These are phyloP conservation scores for Cordilura impudica DNA, from an alignment of 2,888 invertebrate species.

Conservation along the genomic window DNA sequence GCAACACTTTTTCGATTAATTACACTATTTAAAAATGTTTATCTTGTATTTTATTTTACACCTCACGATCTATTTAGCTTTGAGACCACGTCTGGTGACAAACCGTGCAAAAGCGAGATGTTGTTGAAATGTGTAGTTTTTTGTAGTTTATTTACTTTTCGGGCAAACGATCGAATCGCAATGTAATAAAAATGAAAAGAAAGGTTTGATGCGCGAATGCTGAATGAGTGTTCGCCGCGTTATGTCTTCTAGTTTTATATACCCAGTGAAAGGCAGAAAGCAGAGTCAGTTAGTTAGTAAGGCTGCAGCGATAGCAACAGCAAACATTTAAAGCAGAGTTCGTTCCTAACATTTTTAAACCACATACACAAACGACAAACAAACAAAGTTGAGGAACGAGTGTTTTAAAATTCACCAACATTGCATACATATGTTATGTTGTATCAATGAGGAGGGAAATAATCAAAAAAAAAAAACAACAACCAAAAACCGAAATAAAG, in stretches of 20 bases:
- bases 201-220: constrained; percentile 76
- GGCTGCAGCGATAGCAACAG: constrained; percentile 30
- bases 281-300: constrained; percentile 19
- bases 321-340: constrained; percentile 9
- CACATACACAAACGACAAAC: constrained; percentile 30
- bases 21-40: constrained; percentile 28
- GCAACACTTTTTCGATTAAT: neutral
- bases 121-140: constrained; percentile 1
- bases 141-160: constrained; percentile 29
- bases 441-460: constrained; percentile 40
- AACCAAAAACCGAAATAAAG: constrained; percentile 49
- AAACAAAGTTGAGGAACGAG: constrained; percentile 51
- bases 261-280: constrained; percentile 76
- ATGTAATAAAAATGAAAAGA: constrained; percentile 69
- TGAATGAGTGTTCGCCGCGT: constrained; percentile 78
- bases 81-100: constrained; percentile 56
- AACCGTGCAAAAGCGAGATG: constrained; percentile 48
- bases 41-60: constrained; percentile 45
- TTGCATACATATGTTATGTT: constrained; percentile 38
- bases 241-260: constrained; percentile 78
- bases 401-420: constrained; percentile 42
- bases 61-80: constrained; percentile 60
- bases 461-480: constrained; percentile 32
- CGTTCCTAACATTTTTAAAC: constrained; percentile 48
- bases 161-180: constrained; percentile 43